Conservation (phyloP, 2,888 invertebrate species). For the Polylopha cassiicola region DNA sequence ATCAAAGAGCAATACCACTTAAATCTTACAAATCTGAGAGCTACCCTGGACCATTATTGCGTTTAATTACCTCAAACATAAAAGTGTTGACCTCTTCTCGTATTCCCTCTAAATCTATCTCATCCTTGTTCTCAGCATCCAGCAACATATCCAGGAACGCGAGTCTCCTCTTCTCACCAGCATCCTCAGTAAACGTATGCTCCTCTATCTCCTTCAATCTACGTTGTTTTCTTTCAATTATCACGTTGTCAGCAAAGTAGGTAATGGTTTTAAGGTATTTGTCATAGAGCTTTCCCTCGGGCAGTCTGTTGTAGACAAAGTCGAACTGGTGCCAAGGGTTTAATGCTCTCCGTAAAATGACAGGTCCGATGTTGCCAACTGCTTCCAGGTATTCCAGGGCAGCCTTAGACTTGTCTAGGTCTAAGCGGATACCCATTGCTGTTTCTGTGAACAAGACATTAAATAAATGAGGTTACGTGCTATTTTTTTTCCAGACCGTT, state of each 20-base stretch:
- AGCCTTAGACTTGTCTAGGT: slow-evolving; percentile 49
- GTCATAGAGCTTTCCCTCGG: slow-evolving; percentile 65
- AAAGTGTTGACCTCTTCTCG: slow-evolving; percentile 85
- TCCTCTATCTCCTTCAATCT: slow-evolving; percentile 22
- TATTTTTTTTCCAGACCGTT: no score
- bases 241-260: slow-evolving; percentile 74
- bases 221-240: slow-evolving; percentile 58
- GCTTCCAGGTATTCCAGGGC: slow-evolving; percentile 70
- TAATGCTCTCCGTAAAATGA: slow-evolving; percentile 43
- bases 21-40: no score
- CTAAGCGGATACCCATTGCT: slow-evolving; percentile 80
- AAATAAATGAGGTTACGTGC: no score
- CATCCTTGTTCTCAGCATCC: slow-evolving; percentile 75
- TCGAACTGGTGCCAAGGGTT: slow-evolving; percentile 77
- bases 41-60: no score
- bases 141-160: slow-evolving; percentile 82
- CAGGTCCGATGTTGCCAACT: slow-evolving; percentile 54
- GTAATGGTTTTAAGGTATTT: slow-evolving; percentile 66
- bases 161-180: slow-evolving; percentile 64
- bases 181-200: slow-evolving; percentile 10
- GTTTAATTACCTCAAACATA: slow-evolving; percentile 82
- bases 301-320: slow-evolving; percentile 63
- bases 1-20: no score
- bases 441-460: slow-evolving; percentile 70
- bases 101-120: slow-evolving; percentile 79